phyloP scores from a whole-genome alignment of 1,140 invertebrate genomes.

The Steinernema khuongi region DNA sequence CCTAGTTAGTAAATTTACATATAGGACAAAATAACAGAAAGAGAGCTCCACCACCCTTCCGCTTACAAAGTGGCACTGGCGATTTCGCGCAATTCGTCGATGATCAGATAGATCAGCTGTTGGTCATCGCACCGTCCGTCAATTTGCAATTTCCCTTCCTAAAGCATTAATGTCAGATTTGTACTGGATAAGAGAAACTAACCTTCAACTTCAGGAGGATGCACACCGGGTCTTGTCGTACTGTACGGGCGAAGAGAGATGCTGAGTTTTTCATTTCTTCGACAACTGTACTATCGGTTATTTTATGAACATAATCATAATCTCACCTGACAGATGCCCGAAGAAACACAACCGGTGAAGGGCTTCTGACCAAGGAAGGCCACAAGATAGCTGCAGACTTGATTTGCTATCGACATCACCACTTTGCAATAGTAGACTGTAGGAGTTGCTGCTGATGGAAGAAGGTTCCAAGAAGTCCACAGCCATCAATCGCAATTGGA shows the following conservation, averaged over 20 bases:
- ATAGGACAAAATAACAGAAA: not conserved
- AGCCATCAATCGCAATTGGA: slow-evolving; percentile 8
- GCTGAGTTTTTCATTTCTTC: slow-evolving; percentile 42
- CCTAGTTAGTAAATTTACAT: no score
- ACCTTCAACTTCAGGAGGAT: slow-evolving; percentile 48
- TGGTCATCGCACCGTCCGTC: slow-evolving; percentile 19
- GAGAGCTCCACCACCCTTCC: not conserved
- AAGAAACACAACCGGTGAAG: slow-evolving; percentile 22
- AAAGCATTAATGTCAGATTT: slow-evolving; percentile 23
- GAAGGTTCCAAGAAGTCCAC: slow-evolving; percentile 14
- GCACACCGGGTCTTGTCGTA: slow-evolving; percentile 41
- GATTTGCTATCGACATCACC: slow-evolving; percentile 38
- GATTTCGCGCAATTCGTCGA: slow-evolving; percentile 25
- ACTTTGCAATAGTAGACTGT: slow-evolving; percentile 31
- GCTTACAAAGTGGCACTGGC: not conserved
- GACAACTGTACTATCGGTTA: slow-evolving; percentile 39
- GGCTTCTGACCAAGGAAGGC: slow-evolving; percentile 29
- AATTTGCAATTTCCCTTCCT: slow-evolving; percentile 29
- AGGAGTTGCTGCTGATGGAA: slow-evolving; percentile 33
- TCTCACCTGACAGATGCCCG: slow-evolving; percentile 43
- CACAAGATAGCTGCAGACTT: slow-evolving; percentile 22
- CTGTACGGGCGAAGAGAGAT: slow-evolving; percentile 42
- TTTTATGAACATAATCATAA: not conserved
- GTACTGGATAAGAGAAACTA: not conserved
- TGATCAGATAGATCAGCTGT: slow-evolving; percentile 24